Evolutionary conservation across 2,113 vertebrate species (phyloP).

Genomic region (Otolemur garnettii): DNA sequence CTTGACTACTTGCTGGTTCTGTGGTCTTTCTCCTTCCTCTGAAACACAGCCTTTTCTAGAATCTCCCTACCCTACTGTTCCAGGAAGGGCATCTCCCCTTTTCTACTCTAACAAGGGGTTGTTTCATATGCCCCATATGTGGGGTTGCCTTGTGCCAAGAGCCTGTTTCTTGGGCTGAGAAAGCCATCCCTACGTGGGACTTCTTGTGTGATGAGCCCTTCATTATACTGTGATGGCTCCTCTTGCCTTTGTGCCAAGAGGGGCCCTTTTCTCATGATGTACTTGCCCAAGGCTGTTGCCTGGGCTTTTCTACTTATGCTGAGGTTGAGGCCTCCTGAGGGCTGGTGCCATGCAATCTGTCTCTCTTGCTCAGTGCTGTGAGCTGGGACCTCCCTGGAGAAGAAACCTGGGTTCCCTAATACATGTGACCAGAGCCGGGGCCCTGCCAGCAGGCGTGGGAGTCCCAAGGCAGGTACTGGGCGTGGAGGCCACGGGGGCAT

Average conservation of each 20-base stretch:
- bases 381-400: slow-evolving; percentile 73
- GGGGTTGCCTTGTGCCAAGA: slow-evolving; percentile 18
- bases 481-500: slow-evolving; percentile 80
- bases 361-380: slow-evolving; percentile 49
- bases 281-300: neutral
- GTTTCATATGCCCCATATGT: accelerated
- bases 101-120: neutral
- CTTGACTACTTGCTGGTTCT: slow-evolving; percentile 27
- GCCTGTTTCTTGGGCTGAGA: slow-evolving; percentile 2
- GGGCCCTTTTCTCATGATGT: neutral
- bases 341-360: slow-evolving; percentile 57
- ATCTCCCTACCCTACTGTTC: slow-evolving; percentile 61
- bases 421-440: slow-evolving; percentile 65
- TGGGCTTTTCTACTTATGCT: neutral
- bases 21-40: slow-evolving; percentile 46
- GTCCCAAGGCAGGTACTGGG: slow-evolving; percentile 75
- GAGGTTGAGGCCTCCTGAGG: slow-evolving; percentile 10
- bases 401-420: slow-evolving; percentile 80
- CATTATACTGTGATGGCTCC: neutral
- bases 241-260: slow-evolving; percentile 65
- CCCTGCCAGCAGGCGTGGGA: slow-evolving; percentile 66
- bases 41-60: slow-evolving; percentile 75
- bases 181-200: neutral
- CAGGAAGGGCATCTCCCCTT: slow-evolving; percentile 59
- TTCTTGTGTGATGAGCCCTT: neutral